phyloP scores from a whole-genome alignment of 2,888 invertebrate species.

The Chrysomela aeneicollis region DNA sequence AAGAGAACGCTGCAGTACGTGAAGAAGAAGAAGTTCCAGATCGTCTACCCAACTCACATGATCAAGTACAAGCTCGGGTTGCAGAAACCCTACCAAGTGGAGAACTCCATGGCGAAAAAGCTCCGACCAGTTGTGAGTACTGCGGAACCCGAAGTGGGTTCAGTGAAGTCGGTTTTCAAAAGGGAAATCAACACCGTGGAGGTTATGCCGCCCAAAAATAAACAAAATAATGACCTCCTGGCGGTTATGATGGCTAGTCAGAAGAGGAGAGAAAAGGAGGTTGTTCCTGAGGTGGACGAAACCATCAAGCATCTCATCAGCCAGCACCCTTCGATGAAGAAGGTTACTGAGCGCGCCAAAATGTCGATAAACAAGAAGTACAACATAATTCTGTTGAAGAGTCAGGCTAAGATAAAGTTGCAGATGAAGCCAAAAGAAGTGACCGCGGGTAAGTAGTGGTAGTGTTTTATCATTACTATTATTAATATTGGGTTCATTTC shows the following conservation, averaged over 20 bases:
- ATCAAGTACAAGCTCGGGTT: conserved; percentile 31
- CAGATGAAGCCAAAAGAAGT: conserved; percentile 15
- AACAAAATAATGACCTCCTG: conserved; percentile 1
- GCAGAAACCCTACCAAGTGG: conserved; percentile 25
- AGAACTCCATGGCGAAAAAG: conserved; percentile 4
- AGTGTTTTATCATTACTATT: neutral
- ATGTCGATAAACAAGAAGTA: conserved; percentile 37
- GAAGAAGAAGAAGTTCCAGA: conserved; percentile 9
- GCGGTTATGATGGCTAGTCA: conserved; percentile 1
- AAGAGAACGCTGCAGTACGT: conserved; percentile 2
- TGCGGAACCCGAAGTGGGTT: neutral
- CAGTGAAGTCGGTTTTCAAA: neutral
- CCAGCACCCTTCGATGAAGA: conserved; percentile 13
- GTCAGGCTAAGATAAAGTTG: conserved; percentile 6
- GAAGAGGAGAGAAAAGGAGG: neutral
- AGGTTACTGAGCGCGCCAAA: conserved; percentile 25
- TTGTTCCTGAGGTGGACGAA: neutral
- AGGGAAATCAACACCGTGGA: conserved; percentile 6
- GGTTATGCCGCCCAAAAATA: neutral
- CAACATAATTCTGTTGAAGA: conserved; percentile 33
- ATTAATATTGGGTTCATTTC: neutral
- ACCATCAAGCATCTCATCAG: conserved; percentile 8
- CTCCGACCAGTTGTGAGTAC: conserved; percentile 1
- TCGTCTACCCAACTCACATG: conserved; percentile 37
- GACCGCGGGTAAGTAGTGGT: neutral